Base-by-base conservation (phyloP, 1,140 invertebrate genomes). In the Mercenaria mercenaria region DNA sequence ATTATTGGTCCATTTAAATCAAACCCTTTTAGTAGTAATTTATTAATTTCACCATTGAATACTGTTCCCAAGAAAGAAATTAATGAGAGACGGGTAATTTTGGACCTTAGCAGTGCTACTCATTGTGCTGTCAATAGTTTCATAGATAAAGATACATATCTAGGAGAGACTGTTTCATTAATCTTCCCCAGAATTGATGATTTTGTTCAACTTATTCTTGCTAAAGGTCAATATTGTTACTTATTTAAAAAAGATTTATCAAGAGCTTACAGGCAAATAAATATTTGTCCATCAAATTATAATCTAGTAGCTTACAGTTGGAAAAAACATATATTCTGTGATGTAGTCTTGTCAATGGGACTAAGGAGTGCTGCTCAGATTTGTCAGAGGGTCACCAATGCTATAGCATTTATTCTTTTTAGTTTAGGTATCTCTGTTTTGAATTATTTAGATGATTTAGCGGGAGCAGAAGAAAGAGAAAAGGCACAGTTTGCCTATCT, bases 391-490 rank as follows among this genome's bases (percentile, higher is more conserved):
- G 67, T 72, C 0, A 76, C 83, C 6, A 76, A 26, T 23, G 26
- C 34, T 11, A 50, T 56, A 18, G 41, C 34, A 10, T 72, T 72
- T 43, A 67, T 69, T 69, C 26, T 83, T 10, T 29, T 34, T 52
- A 8, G 11, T 10, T 15, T 61, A 37, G 80, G 80, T 13, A 37
- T 82, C 34, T 47, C 2, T 18, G 23, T 82, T 26, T 64, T 61
- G n/a, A 82, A 61, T 82, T 61, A 61, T 61, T n/a, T 69, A 47
- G 32, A 59, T 43, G 61, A 84, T 67, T 84, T 67, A 18, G 39
- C n/a, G 11, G 37, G 64, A n/a, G 23, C 6, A 3, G 59, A 84
- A 13, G 26, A 10, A 47, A 18, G 3, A 0, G 39, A 72, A 23
- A 18, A 41, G 0, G 41, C 41, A 0, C 0, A 23, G 8, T 41